phyloP scores from a whole-genome alignment of 2,797 vertebrate species.

The Merluccius polli region DNA sequence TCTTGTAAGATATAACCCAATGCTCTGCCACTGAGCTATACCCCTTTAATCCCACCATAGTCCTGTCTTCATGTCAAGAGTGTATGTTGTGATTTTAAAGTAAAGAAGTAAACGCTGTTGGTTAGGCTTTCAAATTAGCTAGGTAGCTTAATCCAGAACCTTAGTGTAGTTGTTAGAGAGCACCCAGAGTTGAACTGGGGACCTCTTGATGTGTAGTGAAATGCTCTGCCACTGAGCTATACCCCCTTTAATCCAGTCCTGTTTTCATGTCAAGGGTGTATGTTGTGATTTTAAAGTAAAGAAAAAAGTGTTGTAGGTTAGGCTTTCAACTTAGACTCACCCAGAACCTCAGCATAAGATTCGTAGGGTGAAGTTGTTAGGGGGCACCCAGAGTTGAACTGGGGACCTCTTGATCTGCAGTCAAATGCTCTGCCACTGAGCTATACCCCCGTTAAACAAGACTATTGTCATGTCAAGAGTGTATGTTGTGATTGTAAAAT shows the following conservation, averaged over 20 bases:
- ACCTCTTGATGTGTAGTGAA: slow-evolving; percentile 74
- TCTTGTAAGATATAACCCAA: too few relatives aligned
- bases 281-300: too few relatives aligned
- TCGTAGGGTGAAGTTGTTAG: neutral
- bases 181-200: slow-evolving; percentile 63
- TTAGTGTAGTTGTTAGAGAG: slow-evolving; percentile 25
- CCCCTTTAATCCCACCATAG: slow-evolving; percentile 46
- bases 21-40: slow-evolving; percentile 44
- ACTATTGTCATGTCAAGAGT: too few relatives aligned
- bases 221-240: slow-evolving; percentile 70
- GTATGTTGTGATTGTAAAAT: too few relatives aligned
- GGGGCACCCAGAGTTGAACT: slow-evolving; percentile 8
- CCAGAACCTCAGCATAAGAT: too few relatives aligned
- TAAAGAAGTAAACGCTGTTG: too few relatives aligned
- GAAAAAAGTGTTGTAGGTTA: too few relatives aligned
- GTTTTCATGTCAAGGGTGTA: too few relatives aligned
- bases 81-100: too few relatives aligned
- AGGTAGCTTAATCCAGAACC: too few relatives aligned
- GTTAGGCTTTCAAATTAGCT: too few relatives aligned
- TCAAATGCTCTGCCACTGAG: slow-evolving; percentile 71
- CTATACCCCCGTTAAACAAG: slow-evolving; percentile 48
- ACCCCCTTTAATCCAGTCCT: slow-evolving; percentile 34
- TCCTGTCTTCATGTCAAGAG: neutral
- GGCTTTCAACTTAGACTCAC: too few relatives aligned
- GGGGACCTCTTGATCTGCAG: slow-evolving; percentile 62